phyloP scores from a whole-genome alignment of 2,113 vertebrate species.

The Mesoclemmys tuberculata region DNA sequence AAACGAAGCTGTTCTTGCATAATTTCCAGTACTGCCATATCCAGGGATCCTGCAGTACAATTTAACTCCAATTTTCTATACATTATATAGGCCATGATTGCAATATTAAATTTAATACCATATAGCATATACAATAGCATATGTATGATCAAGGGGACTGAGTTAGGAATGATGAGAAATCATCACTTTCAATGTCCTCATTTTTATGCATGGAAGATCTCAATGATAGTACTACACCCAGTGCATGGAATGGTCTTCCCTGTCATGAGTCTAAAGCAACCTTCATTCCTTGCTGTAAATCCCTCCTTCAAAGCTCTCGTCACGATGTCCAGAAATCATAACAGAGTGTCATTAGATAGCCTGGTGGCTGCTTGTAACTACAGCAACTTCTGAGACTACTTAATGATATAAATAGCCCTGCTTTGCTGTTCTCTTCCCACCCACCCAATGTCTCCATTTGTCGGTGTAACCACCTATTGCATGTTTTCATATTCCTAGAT shows the following conservation, averaged over 20 bases:
- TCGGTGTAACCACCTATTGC: not conserved
- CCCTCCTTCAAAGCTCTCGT: not conserved
- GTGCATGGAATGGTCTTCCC: not conserved
- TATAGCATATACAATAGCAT: not conserved
- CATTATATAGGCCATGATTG: not conserved
- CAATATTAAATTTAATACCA: not conserved
- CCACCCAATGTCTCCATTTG: not conserved
- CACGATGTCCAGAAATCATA: not conserved
- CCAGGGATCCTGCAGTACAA: not conserved
- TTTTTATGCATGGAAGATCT: not conserved
- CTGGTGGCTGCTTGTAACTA: not conserved
- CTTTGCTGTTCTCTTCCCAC: not conserved
- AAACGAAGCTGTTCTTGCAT: not conserved
- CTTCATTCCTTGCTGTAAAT: not conserved
- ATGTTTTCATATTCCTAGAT: not conserved
- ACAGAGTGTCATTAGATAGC: not conserved
- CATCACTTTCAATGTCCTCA: rapidly evolving
- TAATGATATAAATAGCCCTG: not conserved
- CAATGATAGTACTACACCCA: not conserved
- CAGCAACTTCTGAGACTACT: not conserved
- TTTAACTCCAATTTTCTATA: not conserved
- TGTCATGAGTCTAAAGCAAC: not conserved
- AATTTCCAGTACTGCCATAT: not conserved
- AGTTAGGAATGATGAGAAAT: not conserved
- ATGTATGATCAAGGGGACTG: not conserved